Evolutionary conservation across 2,113 vertebrate species (phyloP).

Genomic region (Ochotona princeps): DNA sequence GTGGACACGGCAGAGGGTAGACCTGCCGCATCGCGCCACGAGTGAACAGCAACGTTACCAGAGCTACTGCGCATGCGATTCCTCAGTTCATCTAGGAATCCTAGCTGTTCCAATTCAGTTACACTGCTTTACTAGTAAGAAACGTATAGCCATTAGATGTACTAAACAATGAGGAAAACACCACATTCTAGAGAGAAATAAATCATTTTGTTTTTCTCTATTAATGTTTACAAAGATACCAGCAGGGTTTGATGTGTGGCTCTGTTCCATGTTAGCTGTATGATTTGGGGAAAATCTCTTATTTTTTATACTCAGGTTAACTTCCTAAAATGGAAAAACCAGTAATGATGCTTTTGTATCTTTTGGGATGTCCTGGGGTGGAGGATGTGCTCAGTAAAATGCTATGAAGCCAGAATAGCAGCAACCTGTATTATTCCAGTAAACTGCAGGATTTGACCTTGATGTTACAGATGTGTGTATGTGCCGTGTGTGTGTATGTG

Average conservation of each 20-base stretch:
- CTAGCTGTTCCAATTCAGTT: not conserved
- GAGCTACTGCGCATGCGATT: not conserved
- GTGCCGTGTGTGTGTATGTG: not conserved
- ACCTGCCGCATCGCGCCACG: no score
- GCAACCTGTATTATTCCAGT: not conserved
- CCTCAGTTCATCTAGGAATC: not conserved
- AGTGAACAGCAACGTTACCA: not conserved
- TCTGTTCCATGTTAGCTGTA: not conserved
- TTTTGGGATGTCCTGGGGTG: not conserved
- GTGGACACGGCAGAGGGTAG: no score
- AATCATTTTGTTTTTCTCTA: not conserved
- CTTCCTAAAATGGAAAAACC: not conserved
- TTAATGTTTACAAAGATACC: not conserved
- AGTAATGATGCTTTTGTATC: not conserved
- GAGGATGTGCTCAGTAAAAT: not conserved
- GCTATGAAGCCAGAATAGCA: not conserved
- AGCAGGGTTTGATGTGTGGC: not conserved
- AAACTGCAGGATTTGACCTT: not conserved
- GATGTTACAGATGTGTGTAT: not conserved
- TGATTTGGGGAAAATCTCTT: not conserved
- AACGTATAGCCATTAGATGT: not conserved
- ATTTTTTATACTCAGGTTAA: not conserved
- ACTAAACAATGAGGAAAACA: not conserved
- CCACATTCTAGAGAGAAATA: not conserved
- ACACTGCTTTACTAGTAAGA: not conserved